Conservation (phyloP, 2,888 invertebrate genomes). For the Eueremaeus valkanovi region DNA sequence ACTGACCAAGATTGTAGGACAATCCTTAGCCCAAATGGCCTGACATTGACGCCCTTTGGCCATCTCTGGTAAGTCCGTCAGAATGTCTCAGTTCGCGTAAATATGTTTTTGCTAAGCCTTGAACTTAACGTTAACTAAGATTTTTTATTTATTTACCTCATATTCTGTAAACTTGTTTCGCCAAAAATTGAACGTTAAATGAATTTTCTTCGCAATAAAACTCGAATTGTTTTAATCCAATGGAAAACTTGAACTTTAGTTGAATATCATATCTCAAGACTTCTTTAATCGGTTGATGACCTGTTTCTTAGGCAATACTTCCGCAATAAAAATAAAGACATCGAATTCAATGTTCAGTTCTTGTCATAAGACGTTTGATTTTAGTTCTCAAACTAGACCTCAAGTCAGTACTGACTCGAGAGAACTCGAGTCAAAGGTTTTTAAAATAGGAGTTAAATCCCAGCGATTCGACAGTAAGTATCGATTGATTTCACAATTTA, state of each 20-base stretch:
- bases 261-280: not conserved
- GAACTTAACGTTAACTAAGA: not conserved
- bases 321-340: constrained; percentile 10
- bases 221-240: not conserved
- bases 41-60: no score
- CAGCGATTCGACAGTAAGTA: no score
- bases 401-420: not conserved
- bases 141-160: not conserved
- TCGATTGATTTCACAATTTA: no score
- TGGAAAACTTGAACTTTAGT: constrained; percentile 13
- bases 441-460: no score
- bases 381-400: not conserved
- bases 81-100: not conserved
- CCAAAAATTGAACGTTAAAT: not conserved
- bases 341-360: not conserved
- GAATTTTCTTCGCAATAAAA: constrained; percentile 3
- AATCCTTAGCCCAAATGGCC: no score
- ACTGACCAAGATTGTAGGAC: no score
- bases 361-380: constrained; percentile 3
- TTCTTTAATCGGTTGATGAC: constrained; percentile 31
- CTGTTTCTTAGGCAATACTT: constrained; percentile 25
- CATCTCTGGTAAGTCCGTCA: no score
- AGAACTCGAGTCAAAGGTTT: not conserved
- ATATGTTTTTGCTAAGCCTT: not conserved
- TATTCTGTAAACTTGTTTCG: not conserved